Evolutionary conservation across 2,797 vertebrate genomes (phyloP).

Genomic region (Pseudotriccus pelzelni): DNA sequence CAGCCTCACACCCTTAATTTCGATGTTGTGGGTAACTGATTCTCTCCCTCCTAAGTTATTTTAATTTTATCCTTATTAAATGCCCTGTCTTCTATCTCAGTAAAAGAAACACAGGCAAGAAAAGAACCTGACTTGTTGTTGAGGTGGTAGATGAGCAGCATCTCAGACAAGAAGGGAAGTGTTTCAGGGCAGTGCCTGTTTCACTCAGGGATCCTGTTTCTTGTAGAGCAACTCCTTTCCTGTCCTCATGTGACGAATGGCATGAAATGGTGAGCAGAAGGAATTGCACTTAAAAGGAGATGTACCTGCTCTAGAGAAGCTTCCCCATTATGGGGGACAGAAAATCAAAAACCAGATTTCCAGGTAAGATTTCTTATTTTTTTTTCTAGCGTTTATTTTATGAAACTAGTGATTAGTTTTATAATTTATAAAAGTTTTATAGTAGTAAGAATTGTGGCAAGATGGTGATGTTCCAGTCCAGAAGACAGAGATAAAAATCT

Average conservation of each 20-base stretch:
- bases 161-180: not conserved
- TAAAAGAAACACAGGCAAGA: not conserved
- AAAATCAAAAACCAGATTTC: too few species aligned
- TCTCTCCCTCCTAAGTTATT: not conserved
- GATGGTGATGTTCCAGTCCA: not conserved
- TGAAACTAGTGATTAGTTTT: not conserved
- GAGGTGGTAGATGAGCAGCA: not conserved
- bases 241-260: not conserved
- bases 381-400: not conserved
- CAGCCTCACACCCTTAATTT: not conserved
- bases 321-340: too few species aligned
- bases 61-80: not conserved
- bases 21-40: not conserved
- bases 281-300: not conserved
- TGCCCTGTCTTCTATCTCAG: not conserved
- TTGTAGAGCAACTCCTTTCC: not conserved
- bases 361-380: too few species aligned
- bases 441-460: not conserved
- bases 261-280: not conserved
- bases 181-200: not conserved
- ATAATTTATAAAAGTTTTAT: not conserved
- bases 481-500: not conserved
- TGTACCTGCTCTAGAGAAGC: not conserved
- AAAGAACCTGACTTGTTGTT: not conserved
- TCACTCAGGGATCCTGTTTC: not conserved